A percentile compares a stretch with the other conserved stretches of the same genome.
These are phyloP conservation scores for Bovichtus variegatus DNA, from an alignment of 2,797 vertebrate species.

Conservation along the genomic window DNA sequence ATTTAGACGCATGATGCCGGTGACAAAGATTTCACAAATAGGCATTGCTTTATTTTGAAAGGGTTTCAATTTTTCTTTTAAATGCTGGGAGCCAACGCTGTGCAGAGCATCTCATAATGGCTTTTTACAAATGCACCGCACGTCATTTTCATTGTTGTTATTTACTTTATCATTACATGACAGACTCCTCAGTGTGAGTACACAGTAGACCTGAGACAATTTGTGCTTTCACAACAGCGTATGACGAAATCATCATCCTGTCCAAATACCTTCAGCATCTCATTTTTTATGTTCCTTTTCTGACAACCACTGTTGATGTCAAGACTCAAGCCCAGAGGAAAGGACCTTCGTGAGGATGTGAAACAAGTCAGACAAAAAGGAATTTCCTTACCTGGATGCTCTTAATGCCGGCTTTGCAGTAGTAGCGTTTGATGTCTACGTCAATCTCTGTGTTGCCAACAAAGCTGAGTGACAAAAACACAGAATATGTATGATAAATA, in stretches of 20 bases:
- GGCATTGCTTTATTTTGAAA: neutral
- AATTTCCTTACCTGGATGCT: constrained; percentile 92
- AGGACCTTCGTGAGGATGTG: neutral
- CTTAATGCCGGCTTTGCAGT: constrained; percentile 98
- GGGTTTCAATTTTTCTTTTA: too few species aligned
- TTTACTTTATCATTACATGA: neutral
- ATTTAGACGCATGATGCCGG: neutral
- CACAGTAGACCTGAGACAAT: neutral
- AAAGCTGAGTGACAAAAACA: constrained; percentile 85
- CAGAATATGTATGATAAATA: neutral
- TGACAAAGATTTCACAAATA: neutral
- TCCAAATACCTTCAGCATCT: neutral
- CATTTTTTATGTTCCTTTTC: constrained; percentile 2
- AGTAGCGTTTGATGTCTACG: constrained; percentile 96
- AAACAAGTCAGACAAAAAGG: constrained; percentile 3
- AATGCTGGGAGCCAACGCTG: neutral
- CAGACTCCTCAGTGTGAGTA: constrained; percentile 3
- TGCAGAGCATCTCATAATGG: neutral
- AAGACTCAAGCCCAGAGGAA: constrained; percentile 4
- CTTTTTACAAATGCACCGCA: neutral
- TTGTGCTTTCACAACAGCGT: neutral
- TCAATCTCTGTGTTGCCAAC: constrained; percentile 97
- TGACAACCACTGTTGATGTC: constrained; percentile 1
- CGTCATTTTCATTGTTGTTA: neutral
- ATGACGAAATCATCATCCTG: neutral